Evolutionary conservation across 2,113 vertebrate genomes (phyloP).

Genomic region (Picathartes gymnocephalus): DNA sequence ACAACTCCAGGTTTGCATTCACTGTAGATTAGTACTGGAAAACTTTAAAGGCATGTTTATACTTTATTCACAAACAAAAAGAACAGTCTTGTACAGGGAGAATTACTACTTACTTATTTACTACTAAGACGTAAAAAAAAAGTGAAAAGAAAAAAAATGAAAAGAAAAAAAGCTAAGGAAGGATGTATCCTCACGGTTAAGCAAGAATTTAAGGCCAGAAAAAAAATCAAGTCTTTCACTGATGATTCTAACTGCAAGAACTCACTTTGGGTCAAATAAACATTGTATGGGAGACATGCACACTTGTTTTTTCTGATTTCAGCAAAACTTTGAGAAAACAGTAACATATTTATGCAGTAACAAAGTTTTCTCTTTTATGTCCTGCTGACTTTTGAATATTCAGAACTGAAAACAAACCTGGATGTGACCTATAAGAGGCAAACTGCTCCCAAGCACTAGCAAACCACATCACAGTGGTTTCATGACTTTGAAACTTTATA

Average conservation of each 20-base stretch:
- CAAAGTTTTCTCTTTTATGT: not conserved
- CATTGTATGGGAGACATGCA: accelerated
- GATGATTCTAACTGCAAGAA: not conserved
- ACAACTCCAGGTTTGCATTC: not conserved
- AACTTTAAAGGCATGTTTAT: not conserved
- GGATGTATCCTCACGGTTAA: not conserved
- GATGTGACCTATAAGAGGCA: not conserved
- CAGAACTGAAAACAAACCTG: not conserved
- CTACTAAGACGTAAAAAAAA: not conserved
- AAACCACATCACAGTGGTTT: not conserved
- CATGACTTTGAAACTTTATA: not conserved
- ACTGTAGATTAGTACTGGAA: not conserved
- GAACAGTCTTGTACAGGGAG: not conserved
- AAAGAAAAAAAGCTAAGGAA: not conserved
- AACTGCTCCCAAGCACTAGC: not conserved
- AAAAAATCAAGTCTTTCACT: not conserved
- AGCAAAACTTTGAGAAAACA: not conserved
- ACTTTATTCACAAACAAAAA: not conserved
- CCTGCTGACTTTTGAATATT: not conserved
- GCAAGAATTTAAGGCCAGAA: not conserved
- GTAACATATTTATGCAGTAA: not conserved
- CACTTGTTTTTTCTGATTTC: not conserved
- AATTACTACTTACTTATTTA: not conserved
- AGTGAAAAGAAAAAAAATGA: not conserved
- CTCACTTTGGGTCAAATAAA: not conserved